Conservation (phyloP, 2,888 invertebrate genomes). For the Periphyllus acericola region DNA sequence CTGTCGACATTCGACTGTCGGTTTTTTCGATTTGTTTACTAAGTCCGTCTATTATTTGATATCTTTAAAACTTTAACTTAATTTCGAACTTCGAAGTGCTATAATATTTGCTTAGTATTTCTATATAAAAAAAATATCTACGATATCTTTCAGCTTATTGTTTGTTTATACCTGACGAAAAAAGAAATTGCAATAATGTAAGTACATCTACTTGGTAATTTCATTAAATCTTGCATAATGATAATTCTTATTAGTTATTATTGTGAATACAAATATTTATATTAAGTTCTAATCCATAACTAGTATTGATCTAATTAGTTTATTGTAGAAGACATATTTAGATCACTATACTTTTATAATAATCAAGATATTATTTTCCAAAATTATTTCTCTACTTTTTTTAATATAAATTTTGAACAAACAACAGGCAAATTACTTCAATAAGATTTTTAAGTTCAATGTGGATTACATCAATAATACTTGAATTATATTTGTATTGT, state of each 20-base stretch:
- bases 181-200: background rate
- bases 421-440: no score
- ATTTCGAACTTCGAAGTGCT: background rate
- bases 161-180: constrained; percentile 2
- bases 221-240: background rate
- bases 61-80: background rate
- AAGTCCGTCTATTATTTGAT: background rate
- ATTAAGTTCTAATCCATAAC: no score
- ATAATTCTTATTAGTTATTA: background rate
- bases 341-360: no score
- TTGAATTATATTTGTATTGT: no score
- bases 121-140: background rate
- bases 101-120: background rate
- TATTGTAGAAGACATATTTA: no score
- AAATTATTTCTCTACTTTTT: no score
- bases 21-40: constrained; percentile 26
- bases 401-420: no score
- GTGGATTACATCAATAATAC: no score
- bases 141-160: background rate
- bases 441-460: no score
- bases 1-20: constrained; percentile 2
- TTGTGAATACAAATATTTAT: background rate
- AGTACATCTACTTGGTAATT: background rate
- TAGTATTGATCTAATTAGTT: no score
- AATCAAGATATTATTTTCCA: no score